Base-by-base conservation (phyloP, 2,888 invertebrate genomes). In the Coenonympha glycerion region DNA sequence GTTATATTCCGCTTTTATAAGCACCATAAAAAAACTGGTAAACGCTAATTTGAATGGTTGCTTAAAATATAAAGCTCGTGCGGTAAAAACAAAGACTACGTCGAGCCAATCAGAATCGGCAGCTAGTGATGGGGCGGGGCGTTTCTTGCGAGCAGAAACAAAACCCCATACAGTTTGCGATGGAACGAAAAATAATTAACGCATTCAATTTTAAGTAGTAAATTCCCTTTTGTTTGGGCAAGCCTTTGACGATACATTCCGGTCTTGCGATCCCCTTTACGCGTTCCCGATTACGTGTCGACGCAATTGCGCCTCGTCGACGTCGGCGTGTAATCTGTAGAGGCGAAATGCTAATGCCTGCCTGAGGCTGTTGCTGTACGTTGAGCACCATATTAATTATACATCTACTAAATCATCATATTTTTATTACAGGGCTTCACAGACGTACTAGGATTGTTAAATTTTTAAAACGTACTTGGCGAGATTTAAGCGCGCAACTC, bases 121-220 rank as follows among this genome's bases (percentile, higher is more conserved):
- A 71, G 71, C 69, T 68, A 69, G 60, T 59, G 56, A 58, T 66
- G 76, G 76, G 86, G 86, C 85, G 86, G 73, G 74, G 81, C 74
- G 66, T 47, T 69, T 71, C 65, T 59, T 66, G 69, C 66, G 72
- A 73, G 76, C 72, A 71, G 68, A 75, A 65, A 76, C 76, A 79
- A 78, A 79, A 75, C 67, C 70, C 71, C 62, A 63, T 67, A 73
- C 73, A 76, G 76, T 77, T 74, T 71, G 71, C 75, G 67, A 73
- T 68, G 65, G 69, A 78, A 77, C 64, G 66, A 72, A 76, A 74
- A 75, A 79, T 72, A 72, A 80, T 77, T 77, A 78, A 73, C 69
- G 69, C 69, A 73, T 72, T 72, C 68, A 76, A 68, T 66, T 66
- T 63, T 62, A 60, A 68, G 63, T 50, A 53, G 53, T 48, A 57